Percentiles rank a stretch among this genome's conserved stretches.
These are phyloP conservation scores for Zonitis immaculata DNA, from an alignment of 2,888 invertebrate species.

Conservation along the genomic window DNA sequence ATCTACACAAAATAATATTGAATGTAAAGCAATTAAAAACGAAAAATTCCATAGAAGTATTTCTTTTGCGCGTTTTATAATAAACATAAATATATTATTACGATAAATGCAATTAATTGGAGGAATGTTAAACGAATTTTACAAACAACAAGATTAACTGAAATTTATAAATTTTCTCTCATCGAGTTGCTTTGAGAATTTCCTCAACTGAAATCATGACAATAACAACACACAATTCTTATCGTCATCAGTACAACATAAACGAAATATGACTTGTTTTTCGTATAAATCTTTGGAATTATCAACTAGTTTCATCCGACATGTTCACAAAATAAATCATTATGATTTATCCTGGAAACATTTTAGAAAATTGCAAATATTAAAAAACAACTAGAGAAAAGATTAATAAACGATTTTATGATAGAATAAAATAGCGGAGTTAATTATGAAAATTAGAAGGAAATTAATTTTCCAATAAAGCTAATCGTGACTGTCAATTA, in stretches of 20 bases:
- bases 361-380: neutral
- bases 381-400: too few species aligned
- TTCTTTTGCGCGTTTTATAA: slow-evolving; percentile 11
- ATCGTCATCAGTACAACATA: neutral
- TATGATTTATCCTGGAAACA: neutral
- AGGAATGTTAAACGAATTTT: slow-evolving; percentile 12
- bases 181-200: neutral
- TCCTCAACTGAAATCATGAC: neutral
- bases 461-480: too few species aligned
- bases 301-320: slow-evolving; percentile 13
- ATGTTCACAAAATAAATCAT: neutral
- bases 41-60: slow-evolving; percentile 16
- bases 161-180: neutral
- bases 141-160: slow-evolving; percentile 1
- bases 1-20: slow-evolving; percentile 1
- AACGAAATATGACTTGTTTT: slow-evolving; percentile 11
- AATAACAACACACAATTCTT: neutral
- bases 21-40: slow-evolving; percentile 15
- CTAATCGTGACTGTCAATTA: too few species aligned
- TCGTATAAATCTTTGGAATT: slow-evolving; percentile 5
- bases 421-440: too few species aligned
- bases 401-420: too few species aligned
- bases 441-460: too few species aligned
- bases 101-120: slow-evolving; percentile 16
- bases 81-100: slow-evolving; percentile 16